Base-by-base conservation (phyloP, 2,888 invertebrate species). In the Odontocerum albicorne region DNA sequence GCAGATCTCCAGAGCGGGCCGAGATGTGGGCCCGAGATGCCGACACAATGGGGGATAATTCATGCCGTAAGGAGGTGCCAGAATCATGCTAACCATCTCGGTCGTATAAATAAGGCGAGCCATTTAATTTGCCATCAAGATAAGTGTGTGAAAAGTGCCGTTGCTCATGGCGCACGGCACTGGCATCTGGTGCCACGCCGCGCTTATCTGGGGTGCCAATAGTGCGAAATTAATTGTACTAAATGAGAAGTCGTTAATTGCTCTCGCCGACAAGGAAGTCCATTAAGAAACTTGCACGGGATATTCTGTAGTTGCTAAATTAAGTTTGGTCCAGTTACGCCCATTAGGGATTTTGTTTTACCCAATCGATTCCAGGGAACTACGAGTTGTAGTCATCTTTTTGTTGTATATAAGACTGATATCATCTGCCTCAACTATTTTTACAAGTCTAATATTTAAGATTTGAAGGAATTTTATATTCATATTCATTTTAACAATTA, bases 1-100 rank as follows among this genome's bases (percentile, higher is more conserved):
- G 19, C 39, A 19, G n/a, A 21, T 15, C 33, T 6, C 4, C n/a
- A 10, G n/a, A 33, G 21, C 21, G 17, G n/a, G 43, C 33, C 8
- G 35, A 22, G 50, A 43, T 35, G 43, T 33, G 21, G 38, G 43
- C 16, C 43, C 36, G 42, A 20, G 8, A 16, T 16, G n/a, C 50
- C 17, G 12, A 19, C 50, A 55, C 55, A 57, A 57, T 57, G 53
- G 57, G 38, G 49, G 53, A 57, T 57, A 57, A 49, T 57, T 57
- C 57, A 57, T 44, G 22, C 52, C 20, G 32, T 57, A 57, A 57
- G 53, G 53, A 57, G 57, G 57, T 57, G 53, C 53, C 36, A 32
- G 53, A 55, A 55, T 44, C 51, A 20, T 19, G 35, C 40, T 15
- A 19, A 35, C 43, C 49, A 49, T 49, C 55, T 45, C 50, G 39